Evolutionary conservation across 2,888 invertebrate genomes (phyloP).

Genomic region (Drosophila putrida): DNA sequence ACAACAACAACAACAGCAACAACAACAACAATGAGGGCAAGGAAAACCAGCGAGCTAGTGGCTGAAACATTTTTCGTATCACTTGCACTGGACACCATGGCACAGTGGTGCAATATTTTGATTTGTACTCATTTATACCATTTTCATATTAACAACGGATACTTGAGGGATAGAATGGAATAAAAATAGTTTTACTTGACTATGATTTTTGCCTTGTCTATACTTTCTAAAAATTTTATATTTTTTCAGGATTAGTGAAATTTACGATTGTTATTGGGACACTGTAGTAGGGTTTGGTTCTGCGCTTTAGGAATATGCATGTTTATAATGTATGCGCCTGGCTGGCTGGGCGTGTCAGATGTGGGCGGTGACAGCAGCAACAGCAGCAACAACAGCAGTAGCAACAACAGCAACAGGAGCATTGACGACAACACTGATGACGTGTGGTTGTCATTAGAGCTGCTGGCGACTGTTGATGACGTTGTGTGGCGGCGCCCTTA

Average conservation of each 20-base stretch:
- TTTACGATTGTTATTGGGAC: neutral
- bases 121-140: neutral
- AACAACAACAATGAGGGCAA: neutral
- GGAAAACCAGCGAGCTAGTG: slow-evolving; percentile 15
- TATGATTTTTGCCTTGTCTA: neutral
- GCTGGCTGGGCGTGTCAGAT: slow-evolving; percentile 71
- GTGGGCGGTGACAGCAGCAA: slow-evolving; percentile 61
- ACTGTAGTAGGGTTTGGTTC: slow-evolving; percentile 25
- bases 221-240: neutral
- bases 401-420: slow-evolving; percentile 31
- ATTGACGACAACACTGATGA: slow-evolving; percentile 65
- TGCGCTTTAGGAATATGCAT: slow-evolving; percentile 43
- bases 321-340: slow-evolving; percentile 55
- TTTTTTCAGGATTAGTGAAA: neutral
- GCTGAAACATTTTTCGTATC: slow-evolving; percentile 43
- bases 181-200: neutral
- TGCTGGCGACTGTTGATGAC: slow-evolving; percentile 66
- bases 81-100: slow-evolving; percentile 17
- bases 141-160: neutral
- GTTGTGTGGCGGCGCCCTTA: slow-evolving; percentile 50
- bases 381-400: slow-evolving; percentile 23
- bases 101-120: slow-evolving; percentile 33
- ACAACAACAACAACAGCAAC: slow-evolving; percentile 22
- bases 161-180: neutral
- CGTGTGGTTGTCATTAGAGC: slow-evolving; percentile 80